phyloP scores from a whole-genome alignment of 1,140 invertebrate species.

The Philotrypesis tridentata region DNA sequence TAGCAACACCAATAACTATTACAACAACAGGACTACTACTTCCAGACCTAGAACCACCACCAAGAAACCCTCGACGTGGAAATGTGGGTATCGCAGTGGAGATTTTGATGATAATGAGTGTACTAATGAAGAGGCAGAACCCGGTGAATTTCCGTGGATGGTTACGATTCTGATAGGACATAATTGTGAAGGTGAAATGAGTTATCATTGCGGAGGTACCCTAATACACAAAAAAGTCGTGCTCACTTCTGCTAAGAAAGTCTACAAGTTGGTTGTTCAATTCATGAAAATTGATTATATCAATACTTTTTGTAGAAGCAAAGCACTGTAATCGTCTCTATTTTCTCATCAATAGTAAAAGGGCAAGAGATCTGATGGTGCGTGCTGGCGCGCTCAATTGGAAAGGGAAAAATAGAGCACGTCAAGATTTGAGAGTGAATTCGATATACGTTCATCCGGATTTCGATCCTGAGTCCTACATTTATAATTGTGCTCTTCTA shows the following conservation, averaged over 20 bases:
- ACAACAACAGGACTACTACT: neutral
- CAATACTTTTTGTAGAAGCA: neutral
- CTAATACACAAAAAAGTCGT: neutral
- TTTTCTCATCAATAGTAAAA: neutral
- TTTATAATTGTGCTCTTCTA: conserved; percentile 6
- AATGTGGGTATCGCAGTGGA: neutral
- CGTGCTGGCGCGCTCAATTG: neutral
- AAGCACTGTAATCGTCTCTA: neutral
- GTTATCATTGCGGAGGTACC: neutral
- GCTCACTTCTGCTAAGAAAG: neutral
- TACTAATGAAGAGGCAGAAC: neutral
- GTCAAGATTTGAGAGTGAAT: neutral
- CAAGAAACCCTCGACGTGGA: neutral
- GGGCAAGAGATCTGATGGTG: neutral
- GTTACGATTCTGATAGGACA: neutral
- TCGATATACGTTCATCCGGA: neutral
- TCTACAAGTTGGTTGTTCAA: neutral
- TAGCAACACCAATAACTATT: neutral
- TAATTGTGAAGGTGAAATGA: neutral
- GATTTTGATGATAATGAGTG: neutral
- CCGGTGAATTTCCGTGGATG: neutral
- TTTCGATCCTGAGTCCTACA: neutral
- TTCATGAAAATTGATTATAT: neutral
- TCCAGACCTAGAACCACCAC: neutral
- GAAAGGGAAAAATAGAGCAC: neutral